These are phyloP conservation scores for Chlorodrepanis virens DNA, from an alignment of 2,113 vertebrate species.

Conservation along the genomic window DNA sequence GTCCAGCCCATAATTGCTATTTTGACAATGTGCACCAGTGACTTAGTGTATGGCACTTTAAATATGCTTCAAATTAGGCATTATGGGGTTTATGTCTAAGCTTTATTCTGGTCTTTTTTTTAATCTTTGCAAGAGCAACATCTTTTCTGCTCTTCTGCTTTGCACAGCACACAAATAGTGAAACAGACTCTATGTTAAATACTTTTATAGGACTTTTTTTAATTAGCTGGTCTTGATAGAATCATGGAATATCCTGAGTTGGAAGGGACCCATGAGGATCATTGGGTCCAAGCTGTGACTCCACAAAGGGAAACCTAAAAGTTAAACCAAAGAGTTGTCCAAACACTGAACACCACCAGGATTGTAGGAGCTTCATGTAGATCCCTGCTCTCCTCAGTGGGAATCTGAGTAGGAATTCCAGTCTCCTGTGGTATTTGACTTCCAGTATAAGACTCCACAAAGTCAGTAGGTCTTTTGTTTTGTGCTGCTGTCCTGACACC, in stretches of 20 bases:
- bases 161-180: background rate
- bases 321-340: background rate
- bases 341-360: background rate
- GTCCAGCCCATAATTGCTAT: background rate
- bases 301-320: background rate
- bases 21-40: slow-evolving; percentile 1
- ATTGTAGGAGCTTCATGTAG: background rate
- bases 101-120: background rate
- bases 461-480: background rate
- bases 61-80: background rate
- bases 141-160: background rate
- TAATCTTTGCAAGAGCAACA: background rate
- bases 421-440: background rate
- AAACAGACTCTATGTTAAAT: background rate
- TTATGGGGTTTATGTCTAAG: background rate
- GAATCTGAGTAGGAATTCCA: background rate
- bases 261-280: background rate
- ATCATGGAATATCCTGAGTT: background rate
- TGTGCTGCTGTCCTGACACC: background rate
- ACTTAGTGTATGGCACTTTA: background rate
- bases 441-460: background rate
- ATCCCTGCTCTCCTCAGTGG: background rate
- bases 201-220: background rate
- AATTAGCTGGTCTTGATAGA: background rate
- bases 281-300: background rate